Base-by-base conservation (phyloP, 2,797 vertebrate genomes). In the Amphiprion clarkii region DNA sequence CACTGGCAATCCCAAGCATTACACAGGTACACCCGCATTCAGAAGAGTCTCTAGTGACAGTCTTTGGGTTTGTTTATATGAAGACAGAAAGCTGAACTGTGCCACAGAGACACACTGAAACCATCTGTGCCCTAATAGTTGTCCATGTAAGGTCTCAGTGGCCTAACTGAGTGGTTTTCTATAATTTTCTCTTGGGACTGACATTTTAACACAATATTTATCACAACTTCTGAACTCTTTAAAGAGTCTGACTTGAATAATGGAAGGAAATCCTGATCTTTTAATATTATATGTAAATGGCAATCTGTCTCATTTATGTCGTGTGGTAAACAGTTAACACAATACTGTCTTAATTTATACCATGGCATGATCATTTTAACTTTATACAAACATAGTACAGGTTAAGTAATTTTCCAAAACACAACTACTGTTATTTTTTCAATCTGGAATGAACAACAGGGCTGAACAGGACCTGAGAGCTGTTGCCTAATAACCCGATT, bases 11-110 rank as follows among this genome's bases (percentile, higher is more conserved):
- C 65, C 61, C 6, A 40, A 5, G n/a, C 36, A 21, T 7, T n/a
- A 4, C 5, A 42, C 58, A 59, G 44, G 12, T 48, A 46, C 44
- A 49, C 31, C 17, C 23, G 46, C 33, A 61, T 57, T 29, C 10
- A 39, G 23, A 71, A 5, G 21, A 64, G 48, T 14, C 19, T 49
- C 31, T 55, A 59, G 40, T 57, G 33, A 83, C 62, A 76, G 55
- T 53, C 73, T 78, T 48, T 66, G 51, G 40, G 56, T 83, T 84
- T 89, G 82, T 84, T 86, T 85, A 81, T 57, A 77, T 52, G n/a
- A 80, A 48, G 39, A 23, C 64, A 36, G 51, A 70, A 67, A 71
- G 73, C 61, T 72, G 9, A 76, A 69, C 62, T 64, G 23, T 76
- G 48, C 17, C n/a, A 36, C 31, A 69, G 65, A 62, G 17, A 40